phyloP scores from a whole-genome alignment of 2,113 vertebrate genomes.

The Eurystomus gularis region DNA sequence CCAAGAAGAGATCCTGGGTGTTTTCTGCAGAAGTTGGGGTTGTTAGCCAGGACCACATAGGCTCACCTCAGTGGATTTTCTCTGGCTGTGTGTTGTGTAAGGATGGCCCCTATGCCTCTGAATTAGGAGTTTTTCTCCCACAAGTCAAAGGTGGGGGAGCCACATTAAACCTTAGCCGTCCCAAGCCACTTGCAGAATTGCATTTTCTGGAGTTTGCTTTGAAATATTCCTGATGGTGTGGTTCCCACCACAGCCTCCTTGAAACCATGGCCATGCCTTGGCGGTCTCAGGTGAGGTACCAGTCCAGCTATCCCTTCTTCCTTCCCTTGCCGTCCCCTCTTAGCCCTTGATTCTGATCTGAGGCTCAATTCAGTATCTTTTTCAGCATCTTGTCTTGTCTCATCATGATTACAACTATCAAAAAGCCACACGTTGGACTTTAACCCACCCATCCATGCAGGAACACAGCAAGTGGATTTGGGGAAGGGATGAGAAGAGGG shows the following conservation, averaged over 20 bases:
- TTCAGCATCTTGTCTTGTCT: neutral
- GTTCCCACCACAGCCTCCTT: neutral
- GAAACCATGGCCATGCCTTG: neutral
- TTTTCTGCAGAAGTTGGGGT: neutral
- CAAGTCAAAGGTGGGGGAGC: neutral
- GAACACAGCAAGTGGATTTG: neutral
- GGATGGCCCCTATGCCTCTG: neutral
- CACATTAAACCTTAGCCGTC: neutral
- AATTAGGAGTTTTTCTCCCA: neutral
- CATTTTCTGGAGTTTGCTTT: neutral
- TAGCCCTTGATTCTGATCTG: neutral
- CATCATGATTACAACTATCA: neutral
- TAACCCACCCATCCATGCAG: neutral
- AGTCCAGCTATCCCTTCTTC: neutral
- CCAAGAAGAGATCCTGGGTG: neutral
- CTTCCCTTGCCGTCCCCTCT: neutral
- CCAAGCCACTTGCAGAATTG: neutral
- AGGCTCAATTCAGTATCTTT: neutral
- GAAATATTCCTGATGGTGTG: neutral
- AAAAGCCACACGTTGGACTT: neutral
- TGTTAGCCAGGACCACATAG: neutral
- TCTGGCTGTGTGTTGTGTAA: neutral
- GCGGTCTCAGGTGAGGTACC: fast-evolving
- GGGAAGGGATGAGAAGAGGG: neutral
- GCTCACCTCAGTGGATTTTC: neutral